A percentile compares a stretch with the other conserved stretches of the same genome.
These are phyloP conservation scores for Schrankia costaestrigalis DNA, from an alignment of 2,888 invertebrate species.

Conservation along the genomic window DNA sequence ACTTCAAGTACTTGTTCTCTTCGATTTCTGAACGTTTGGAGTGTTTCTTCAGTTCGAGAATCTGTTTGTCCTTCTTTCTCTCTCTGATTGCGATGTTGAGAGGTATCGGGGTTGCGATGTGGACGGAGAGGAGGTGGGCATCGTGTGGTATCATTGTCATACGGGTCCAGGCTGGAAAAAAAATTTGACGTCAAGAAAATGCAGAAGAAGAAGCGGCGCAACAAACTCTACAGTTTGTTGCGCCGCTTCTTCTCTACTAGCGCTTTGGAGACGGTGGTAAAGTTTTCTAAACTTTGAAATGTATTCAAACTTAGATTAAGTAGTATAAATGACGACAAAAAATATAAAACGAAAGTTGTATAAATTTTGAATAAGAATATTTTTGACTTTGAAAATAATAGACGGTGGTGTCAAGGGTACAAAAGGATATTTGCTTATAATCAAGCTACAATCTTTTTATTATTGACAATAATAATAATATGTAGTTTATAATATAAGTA, in stretches of 20 bases:
- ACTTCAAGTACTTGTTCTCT: constrained; percentile 63
- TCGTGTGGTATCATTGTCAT: constrained; percentile 66
- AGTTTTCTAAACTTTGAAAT: no score
- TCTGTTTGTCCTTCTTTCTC: constrained; percentile 57
- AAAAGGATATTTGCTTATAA: no score
- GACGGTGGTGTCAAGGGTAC: no score
- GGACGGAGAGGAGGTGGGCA: constrained; percentile 61
- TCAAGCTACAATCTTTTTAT: neutral
- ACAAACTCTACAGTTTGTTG: neutral
- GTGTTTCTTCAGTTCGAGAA: constrained; percentile 60
- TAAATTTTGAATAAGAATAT: no score
- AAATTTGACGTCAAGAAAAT: neutral
- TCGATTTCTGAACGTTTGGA: constrained; percentile 54
- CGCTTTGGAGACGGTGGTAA: no score
- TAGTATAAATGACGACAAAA: no score
- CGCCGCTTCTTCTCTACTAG: constrained; percentile 2
- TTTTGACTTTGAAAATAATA: no score
- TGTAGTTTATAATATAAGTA: neutral
- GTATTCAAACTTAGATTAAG: no score
- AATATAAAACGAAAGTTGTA: no score
- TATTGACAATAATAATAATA: neutral
- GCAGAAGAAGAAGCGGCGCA: neutral
- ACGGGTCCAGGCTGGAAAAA: constrained; percentile 59
- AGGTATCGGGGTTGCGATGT: constrained; percentile 56
- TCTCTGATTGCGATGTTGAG: constrained; percentile 63